These are phyloP conservation scores for Scomber colias DNA, from an alignment of 2,113 vertebrate species.

Conservation along the genomic window DNA sequence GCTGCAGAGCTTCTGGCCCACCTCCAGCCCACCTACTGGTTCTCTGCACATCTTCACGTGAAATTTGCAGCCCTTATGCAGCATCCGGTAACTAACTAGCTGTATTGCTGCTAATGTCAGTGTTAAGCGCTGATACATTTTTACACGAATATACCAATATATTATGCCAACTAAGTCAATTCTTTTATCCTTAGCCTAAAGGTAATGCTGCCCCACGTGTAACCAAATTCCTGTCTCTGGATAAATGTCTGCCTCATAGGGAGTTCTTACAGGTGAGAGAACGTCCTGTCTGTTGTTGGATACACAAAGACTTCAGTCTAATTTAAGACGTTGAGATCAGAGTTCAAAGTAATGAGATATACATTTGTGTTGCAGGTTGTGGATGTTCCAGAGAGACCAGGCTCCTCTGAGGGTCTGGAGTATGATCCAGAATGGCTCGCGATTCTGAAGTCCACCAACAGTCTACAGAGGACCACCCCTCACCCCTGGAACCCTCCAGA, in stretches of 20 bases:
- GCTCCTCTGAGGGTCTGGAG: slow-evolving; percentile 88
- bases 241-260: slow-evolving; percentile 95
- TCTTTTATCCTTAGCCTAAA: slow-evolving; percentile 72
- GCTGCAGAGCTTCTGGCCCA: slow-evolving; percentile 93
- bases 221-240: slow-evolving; percentile 97
- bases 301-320: neutral
- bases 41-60: slow-evolving; percentile 97
- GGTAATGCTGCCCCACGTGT: slow-evolving; percentile 86
- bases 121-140: neutral
- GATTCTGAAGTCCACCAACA: slow-evolving; percentile 91
- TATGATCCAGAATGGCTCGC: slow-evolving; percentile 97
- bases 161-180: neutral
- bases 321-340: neutral
- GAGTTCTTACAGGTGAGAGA: slow-evolving; percentile 95
- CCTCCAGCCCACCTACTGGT: slow-evolving; percentile 95
- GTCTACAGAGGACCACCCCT: slow-evolving; percentile 86
- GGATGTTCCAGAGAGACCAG: slow-evolving; percentile 91
- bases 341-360: neutral
- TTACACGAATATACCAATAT: neutral
- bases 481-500: slow-evolving; percentile 92
- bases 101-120: neutral
- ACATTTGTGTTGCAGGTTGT: slow-evolving; percentile 78
- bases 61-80: slow-evolving; percentile 97
- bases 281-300: neutral
- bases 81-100: slow-evolving; percentile 87